Percentiles rank a stretch among this genome's conserved stretches.
phyloP scores from a whole-genome alignment of 1,140 invertebrate genomes.

The Adoxophyes honmai region DNA sequence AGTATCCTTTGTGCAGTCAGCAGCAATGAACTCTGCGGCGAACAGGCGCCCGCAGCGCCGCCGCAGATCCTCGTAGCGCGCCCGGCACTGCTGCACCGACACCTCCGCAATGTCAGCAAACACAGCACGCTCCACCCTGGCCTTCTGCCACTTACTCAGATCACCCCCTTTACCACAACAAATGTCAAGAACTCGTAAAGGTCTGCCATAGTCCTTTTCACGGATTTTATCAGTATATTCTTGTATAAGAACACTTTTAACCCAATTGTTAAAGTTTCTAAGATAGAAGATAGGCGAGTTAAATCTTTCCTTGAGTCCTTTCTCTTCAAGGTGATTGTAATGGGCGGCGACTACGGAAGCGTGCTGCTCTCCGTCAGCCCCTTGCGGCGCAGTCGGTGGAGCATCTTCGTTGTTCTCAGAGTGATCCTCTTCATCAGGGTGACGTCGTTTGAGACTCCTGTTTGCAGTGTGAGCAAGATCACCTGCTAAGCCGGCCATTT shows the following conservation, averaged over 20 bases:
- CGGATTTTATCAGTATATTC: slow-evolving; percentile 83
- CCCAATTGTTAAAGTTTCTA: slow-evolving; percentile 99
- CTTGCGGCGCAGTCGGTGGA: neutral
- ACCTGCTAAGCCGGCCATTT: neutral
- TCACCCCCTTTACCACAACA: slow-evolving; percentile 98
- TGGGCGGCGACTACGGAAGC: slow-evolving; percentile 86
- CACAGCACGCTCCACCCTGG: slow-evolving; percentile 89
- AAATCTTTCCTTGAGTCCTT: slow-evolving; percentile 86
- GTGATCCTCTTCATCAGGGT: slow-evolving; percentile 19
- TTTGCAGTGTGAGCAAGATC: neutral
- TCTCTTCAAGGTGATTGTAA: slow-evolving; percentile 91
- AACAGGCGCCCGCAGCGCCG: slow-evolving; percentile 78
- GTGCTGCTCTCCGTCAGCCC: slow-evolving; percentile 57
- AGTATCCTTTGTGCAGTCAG: slow-evolving; percentile 93
- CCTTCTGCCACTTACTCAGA: slow-evolving; percentile 95
- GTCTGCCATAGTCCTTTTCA: slow-evolving; percentile 77
- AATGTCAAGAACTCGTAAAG: slow-evolving; percentile 84
- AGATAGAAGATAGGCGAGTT: slow-evolving; percentile 95
- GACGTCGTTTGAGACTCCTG: slow-evolving; percentile 13
- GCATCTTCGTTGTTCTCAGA: slow-evolving; percentile 11
- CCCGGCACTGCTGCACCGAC: slow-evolving; percentile 92
- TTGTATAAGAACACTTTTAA: slow-evolving; percentile 95
- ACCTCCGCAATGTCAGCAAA: slow-evolving; percentile 96
- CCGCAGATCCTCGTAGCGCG: slow-evolving; percentile 81
- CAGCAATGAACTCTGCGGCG: slow-evolving; percentile 93